These are phyloP conservation scores for Criorhina ranunculi DNA, from an alignment of 2,888 invertebrate genomes.

Conservation along the genomic window DNA sequence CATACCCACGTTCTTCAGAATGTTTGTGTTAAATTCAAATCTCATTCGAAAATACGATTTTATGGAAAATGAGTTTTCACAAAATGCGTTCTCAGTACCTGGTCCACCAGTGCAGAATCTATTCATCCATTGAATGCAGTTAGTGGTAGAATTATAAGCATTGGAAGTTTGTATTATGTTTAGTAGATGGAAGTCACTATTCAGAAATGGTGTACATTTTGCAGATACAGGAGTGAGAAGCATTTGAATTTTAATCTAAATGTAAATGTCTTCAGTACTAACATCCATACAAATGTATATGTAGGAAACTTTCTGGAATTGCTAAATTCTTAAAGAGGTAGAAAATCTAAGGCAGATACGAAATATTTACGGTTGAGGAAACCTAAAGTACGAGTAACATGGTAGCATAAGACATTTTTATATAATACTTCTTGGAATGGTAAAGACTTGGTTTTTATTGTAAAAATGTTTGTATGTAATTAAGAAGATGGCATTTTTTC, in stretches of 20 bases:
- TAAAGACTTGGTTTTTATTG: background rate
- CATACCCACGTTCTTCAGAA: background rate
- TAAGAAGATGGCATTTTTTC: no score
- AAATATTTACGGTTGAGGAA: slow-evolving; percentile 5
- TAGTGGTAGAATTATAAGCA: slow-evolving; percentile 57
- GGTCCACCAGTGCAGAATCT: slow-evolving; percentile 36
- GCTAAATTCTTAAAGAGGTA: background rate
- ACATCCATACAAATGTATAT: background rate
- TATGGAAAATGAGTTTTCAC: slow-evolving; percentile 53
- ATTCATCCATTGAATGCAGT: slow-evolving; percentile 62
- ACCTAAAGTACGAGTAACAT: background rate
- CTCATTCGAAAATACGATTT: slow-evolving; percentile 53
- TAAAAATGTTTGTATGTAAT: background rate
- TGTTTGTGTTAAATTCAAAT: slow-evolving; percentile 36
- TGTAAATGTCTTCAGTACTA: slow-evolving; percentile 43
- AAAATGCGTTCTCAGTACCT: slow-evolving; percentile 51
- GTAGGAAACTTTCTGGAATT: background rate
- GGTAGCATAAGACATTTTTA: background rate
- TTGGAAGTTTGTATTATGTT: slow-evolving; percentile 49
- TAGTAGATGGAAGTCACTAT: slow-evolving; percentile 3
- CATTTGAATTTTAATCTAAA: slow-evolving; percentile 69
- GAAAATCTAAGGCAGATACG: background rate
- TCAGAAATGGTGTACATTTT: slow-evolving; percentile 41
- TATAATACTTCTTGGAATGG: background rate
- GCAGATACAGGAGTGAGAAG: slow-evolving; percentile 28